These are phyloP conservation scores for Chloromyia formosa DNA, from an alignment of 2,888 invertebrate genomes.

Conservation along the genomic window DNA sequence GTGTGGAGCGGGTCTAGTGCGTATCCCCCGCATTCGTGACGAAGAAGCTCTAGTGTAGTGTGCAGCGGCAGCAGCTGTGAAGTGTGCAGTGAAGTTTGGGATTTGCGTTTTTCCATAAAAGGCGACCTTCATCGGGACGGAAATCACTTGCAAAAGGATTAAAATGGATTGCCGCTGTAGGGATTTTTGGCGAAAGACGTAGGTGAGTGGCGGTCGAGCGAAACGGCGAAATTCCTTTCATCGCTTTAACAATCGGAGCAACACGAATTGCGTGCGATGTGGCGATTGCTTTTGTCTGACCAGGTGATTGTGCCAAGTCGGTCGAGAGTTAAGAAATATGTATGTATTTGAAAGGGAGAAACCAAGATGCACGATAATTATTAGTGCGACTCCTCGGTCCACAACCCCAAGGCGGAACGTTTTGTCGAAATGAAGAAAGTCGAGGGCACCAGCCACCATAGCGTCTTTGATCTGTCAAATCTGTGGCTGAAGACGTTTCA, in stretches of 20 bases:
- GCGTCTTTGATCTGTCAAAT: too few relatives aligned
- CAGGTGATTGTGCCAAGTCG: constrained; percentile 15
- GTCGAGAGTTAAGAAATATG: too few relatives aligned
- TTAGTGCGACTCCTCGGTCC: too few relatives aligned
- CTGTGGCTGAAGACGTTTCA: too few relatives aligned
- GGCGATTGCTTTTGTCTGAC: not conserved
- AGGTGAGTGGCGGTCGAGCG: constrained; percentile 1
- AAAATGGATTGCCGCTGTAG: constrained; percentile 4
- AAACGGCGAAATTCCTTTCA: not conserved
- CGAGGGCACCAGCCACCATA: too few relatives aligned
- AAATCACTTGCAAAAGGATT: not conserved
- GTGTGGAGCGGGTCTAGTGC: not conserved
- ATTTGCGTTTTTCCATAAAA: not conserved
- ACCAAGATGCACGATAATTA: too few relatives aligned
- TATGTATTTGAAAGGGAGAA: too few relatives aligned
- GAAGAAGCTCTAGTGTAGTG: not conserved
- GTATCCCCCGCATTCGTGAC: too few relatives aligned
- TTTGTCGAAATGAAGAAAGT: too few relatives aligned
- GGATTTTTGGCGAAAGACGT: not conserved
- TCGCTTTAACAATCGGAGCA: constrained; percentile 25
- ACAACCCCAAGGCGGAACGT: too few relatives aligned
- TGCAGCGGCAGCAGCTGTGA: not conserved
- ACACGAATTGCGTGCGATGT: not conserved
- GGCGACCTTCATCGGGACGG: not conserved
- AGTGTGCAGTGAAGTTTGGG: constrained; percentile 8